Base-by-base conservation (phyloP, 2,113 vertebrate genomes). In the Myrmecophaga tridactyla region DNA sequence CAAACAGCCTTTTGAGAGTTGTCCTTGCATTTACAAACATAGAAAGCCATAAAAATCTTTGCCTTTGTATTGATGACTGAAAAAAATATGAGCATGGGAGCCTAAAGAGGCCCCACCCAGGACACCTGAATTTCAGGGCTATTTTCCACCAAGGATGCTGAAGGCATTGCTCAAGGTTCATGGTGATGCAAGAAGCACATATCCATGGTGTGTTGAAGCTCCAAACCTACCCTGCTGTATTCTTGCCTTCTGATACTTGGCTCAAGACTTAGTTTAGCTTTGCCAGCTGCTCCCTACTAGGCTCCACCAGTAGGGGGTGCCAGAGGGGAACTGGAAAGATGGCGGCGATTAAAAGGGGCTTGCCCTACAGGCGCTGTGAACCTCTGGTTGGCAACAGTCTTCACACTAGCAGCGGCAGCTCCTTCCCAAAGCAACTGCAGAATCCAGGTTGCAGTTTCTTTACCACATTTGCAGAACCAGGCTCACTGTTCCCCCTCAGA, bases 1-100 rank as follows among this genome's bases (percentile, higher is more conserved):
- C 46, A 86, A 95, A 77, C 46, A 86, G 53, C 21, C 51, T 86
- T 92, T 70, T 56, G 60, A 86, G n/a, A 78, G 39, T 11, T 90
- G 36, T 31, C 18, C 91, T 89, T 92, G 72, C 12, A 73, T 34
- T 15, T 7, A 29, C 4, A 21, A 29, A 31, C 12, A 29, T 6
- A 21, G 34, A 78, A 84, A 77, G 63, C 9, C 76, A 63, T 27
- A 51, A 10, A 51, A 17, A 51, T 70, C 36, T 73, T 56, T 46
- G 2, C 15, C 5, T 85, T 25, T 56, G 34, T 56, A n/a, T 2
- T 87, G 67, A 60, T 46, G 46, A 73, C 36, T 53, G n/a, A 48
- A 46, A n/a, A 80, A 72, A 72, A 69, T 6, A 36, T 0, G 29
- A n/a, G 12, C 9, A 43, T 17, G 27, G 43, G 6, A 39, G 6